These are phyloP conservation scores for Gallinago nigripennis DNA, from an alignment of 2,797 vertebrate species.

Conservation along the genomic window DNA sequence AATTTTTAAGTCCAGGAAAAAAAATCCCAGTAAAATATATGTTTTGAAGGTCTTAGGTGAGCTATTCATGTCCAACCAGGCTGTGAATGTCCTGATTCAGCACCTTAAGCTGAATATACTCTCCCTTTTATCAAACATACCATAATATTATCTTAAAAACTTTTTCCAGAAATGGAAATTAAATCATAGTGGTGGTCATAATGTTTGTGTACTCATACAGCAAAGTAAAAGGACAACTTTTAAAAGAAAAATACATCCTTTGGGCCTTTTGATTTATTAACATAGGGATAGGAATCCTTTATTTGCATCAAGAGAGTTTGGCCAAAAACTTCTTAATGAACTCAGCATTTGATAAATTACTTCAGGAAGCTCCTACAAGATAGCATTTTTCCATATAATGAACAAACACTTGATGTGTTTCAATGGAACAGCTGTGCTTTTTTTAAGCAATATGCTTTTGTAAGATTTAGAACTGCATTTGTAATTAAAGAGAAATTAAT, in stretches of 20 bases:
- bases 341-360: not conserved
- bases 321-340: not conserved
- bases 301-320: not conserved
- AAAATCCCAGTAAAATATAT: not conserved
- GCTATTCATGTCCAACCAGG: not conserved
- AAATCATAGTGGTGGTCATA: not conserved
- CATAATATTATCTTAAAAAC: not conserved
- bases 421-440: not conserved
- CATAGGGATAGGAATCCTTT: not conserved
- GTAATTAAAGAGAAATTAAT: not conserved
- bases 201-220: not conserved
- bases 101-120: not conserved
- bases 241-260: not conserved
- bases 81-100: not conserved
- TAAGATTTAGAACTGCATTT: not conserved
- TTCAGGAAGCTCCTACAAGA: not conserved
- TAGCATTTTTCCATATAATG: not conserved
- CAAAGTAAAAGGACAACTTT: not conserved
- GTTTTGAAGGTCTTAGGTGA: not conserved
- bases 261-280: not conserved
- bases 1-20: not conserved
- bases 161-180: not conserved
- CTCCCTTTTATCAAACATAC: not conserved
- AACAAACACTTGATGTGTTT: not conserved
- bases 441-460: not conserved